Conservation (phyloP, 92 coral and sea anemone genomes). For the Desmophyllum pertusum region DNA sequence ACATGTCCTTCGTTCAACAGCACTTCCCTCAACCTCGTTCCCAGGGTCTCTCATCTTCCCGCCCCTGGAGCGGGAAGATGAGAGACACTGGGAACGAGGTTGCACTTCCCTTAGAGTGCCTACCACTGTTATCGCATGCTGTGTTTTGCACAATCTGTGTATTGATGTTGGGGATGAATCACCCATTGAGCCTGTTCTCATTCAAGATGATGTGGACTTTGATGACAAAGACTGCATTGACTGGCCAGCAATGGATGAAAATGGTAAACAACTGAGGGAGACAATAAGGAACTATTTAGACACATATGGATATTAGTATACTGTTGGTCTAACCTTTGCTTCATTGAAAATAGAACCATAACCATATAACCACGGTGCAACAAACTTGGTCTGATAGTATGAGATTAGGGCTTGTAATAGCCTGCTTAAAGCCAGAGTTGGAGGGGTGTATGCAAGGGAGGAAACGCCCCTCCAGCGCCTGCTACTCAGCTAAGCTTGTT, state of each 20-base stretch:
- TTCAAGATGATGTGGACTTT: constrained; percentile 31
- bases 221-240: neutral
- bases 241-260: neutral
- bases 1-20: too few species aligned
- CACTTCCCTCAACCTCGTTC: too few species aligned
- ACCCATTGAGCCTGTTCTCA: constrained; percentile 15
- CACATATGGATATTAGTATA: constrained; percentile 14
- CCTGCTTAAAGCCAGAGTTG: too few species aligned
- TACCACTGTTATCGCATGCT: constrained; percentile 53
- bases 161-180: constrained; percentile 24
- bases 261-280: constrained; percentile 13
- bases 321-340: neutral
- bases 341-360: neutral
- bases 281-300: constrained; percentile 26
- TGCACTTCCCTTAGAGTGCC: constrained; percentile 52
- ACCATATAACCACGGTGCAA: too few species aligned
- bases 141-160: constrained; percentile 65
- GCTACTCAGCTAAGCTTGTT: too few species aligned
- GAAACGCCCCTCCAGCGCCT: too few species aligned
- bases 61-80: too few species aligned
- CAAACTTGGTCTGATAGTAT: too few species aligned
- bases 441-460: too few species aligned
- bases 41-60: too few species aligned
- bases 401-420: too few species aligned
- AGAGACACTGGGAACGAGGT: too few species aligned